Base-by-base conservation (phyloP, 2,113 vertebrate species). In the Lepisosteus oculatus region DNA sequence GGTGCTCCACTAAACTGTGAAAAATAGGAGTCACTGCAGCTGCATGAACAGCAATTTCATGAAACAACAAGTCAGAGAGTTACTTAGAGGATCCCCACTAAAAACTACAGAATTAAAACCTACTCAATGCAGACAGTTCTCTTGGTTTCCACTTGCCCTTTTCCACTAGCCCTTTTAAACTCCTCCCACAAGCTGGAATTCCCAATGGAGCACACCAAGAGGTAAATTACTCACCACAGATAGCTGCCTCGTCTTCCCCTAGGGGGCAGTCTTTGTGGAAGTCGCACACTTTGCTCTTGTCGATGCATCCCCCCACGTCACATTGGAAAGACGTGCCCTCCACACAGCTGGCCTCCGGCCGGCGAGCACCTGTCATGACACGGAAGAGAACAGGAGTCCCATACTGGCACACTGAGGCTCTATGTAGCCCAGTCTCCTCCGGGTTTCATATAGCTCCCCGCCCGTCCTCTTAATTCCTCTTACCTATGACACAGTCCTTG, bases 201-300 rank as follows among this genome's bases (percentile, higher is more conserved):
- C 29, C 29, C 29, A 29, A 29, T 29, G 29, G 29, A 29, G 29
- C 29, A 29, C 29, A 29, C 29, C 29, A 29, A 29, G 29, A 29
- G 29, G 29, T 29, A 29, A 29, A 29, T 68, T 57, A 78, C 92
- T 92, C 76, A 95, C 95, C 92, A 87, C 95, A 96, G 29, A 91
- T 78, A 14, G 78, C 77, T 65, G 87, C 89, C 71, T 93, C 89
- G 15, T 93, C 85, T 11, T 92, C 90, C 72, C 89, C 90, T 2
- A 81, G 68, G 55, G 91, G 86, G 80, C 95, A 96, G 70, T 95
- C 91, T 0, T 79, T 88, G 74, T 85, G 77, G 76, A 96, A 95
- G 85, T 95, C 87, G 77, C 95, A 96, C 75, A 95, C 80, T 68
- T 80, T 84, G n/a, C 83, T 78, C 41, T 84, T 83, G 73, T 92